These are phyloP conservation scores for Melanostigma gelatinosum DNA, from an alignment of 2,113 vertebrate genomes.

Conservation along the genomic window DNA sequence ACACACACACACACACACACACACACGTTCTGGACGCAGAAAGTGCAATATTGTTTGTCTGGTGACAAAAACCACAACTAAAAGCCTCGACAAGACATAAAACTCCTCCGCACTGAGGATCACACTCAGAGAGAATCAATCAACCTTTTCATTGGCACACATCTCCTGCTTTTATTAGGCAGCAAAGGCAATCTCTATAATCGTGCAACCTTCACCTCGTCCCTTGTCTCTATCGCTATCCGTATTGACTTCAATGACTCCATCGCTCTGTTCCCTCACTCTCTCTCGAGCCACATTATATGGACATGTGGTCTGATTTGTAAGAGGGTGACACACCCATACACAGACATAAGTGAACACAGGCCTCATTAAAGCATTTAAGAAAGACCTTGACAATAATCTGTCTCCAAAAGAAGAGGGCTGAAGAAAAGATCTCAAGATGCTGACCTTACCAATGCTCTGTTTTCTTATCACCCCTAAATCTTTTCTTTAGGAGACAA, in stretches of 20 bases:
- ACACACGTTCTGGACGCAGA: not conserved
- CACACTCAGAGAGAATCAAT: constrained; percentile 30
- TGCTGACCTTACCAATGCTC: not conserved
- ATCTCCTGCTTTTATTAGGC: constrained; percentile 32
- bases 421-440: constrained; percentile 28
- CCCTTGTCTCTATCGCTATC: not conserved
- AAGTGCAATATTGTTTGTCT: constrained; percentile 30
- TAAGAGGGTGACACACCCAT: not conserved
- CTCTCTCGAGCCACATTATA: not conserved
- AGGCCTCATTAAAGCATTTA: constrained; percentile 14
- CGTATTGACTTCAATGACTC: not conserved
- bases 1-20: constrained; percentile 21
- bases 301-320: not conserved
- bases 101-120: constrained; percentile 25
- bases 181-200: not conserved
- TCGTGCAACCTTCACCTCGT: not conserved
- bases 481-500: constrained; percentile 21
- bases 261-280: not conserved
- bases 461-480: not conserved
- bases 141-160: constrained; percentile 21
- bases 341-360: not conserved
- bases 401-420: not conserved
- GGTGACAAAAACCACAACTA: constrained; percentile 29
- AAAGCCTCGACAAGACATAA: constrained; percentile 14
- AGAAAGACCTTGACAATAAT: constrained; percentile 9